phyloP scores from a whole-genome alignment of 2,113 vertebrate species.

The Tenebrosternarchus preto region DNA sequence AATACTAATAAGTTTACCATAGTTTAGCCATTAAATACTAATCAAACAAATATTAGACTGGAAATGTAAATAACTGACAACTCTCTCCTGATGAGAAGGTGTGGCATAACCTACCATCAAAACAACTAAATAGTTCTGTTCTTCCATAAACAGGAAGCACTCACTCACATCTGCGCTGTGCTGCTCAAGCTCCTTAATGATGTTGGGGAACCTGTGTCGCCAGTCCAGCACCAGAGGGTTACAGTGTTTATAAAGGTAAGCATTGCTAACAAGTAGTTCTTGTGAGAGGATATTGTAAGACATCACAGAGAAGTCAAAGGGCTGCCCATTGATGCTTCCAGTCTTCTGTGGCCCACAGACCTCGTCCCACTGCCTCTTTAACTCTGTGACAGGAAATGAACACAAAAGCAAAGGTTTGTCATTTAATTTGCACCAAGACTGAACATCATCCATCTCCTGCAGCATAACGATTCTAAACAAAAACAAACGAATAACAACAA shows the following conservation, averaged over 20 bases:
- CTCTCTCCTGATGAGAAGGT: too few species aligned
- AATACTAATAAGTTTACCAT: too few species aligned
- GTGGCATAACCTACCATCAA: too few species aligned
- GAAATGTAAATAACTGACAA: not conserved
- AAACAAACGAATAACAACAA: not conserved
- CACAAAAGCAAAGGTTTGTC: not conserved
- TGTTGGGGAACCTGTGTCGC: constrained; percentile 84
- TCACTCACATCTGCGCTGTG: constrained; percentile 89
- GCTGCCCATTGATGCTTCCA: constrained; percentile 50
- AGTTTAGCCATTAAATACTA: too few species aligned
- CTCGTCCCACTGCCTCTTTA: constrained; percentile 86
- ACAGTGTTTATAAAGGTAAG: constrained; percentile 89
- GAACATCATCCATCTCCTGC: too few species aligned
- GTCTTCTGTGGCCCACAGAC: constrained; percentile 63
- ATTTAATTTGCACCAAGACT: too few species aligned
- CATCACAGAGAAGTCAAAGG: constrained; percentile 92
- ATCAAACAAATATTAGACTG: not conserved
- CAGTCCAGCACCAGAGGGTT: constrained; percentile 76
- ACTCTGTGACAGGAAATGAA: constrained; percentile 53
- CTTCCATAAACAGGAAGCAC: not conserved
- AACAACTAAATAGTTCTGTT: not conserved
- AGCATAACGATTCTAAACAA: too few species aligned
- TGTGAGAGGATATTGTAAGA: constrained; percentile 97
- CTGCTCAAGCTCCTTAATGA: constrained; percentile 84
- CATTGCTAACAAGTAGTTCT: constrained; percentile 86